These are phyloP conservation scores for Oscheius sp. DNA, from an alignment of 2,888 invertebrate species.

Conservation along the genomic window DNA sequence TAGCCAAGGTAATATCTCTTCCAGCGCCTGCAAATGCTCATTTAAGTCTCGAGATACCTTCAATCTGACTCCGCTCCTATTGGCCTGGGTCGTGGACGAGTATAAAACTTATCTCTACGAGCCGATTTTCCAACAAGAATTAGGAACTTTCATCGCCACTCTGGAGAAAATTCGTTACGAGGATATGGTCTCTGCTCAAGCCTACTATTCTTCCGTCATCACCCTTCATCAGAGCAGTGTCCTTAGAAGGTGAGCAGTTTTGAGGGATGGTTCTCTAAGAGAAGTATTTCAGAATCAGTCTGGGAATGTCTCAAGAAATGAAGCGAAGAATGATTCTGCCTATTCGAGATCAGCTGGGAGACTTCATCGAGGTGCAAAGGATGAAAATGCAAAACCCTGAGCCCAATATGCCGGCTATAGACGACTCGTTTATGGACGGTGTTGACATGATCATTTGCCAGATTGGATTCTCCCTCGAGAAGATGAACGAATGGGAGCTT, in stretches of 20 bases:
- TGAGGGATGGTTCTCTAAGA: neutral
- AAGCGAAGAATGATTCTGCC: slow-evolving; percentile 8
- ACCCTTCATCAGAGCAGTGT: slow-evolving; percentile 2
- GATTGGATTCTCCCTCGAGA: slow-evolving; percentile 5
- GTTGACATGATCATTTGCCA: slow-evolving; percentile 15
- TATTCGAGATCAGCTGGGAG: slow-evolving; percentile 22
- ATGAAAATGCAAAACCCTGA: neutral
- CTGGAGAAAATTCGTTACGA: slow-evolving; percentile 29
- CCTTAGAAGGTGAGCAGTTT: slow-evolving; percentile 14
- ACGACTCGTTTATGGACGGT: neutral
- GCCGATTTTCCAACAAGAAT: slow-evolving; percentile 20
- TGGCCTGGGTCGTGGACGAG: slow-evolving; percentile 36
- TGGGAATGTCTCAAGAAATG: neutral
- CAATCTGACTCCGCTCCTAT: slow-evolving; percentile 6
- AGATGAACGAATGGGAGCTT: neutral
- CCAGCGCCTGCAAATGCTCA: too few relatives aligned
- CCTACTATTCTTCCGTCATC: slow-evolving; percentile 28
- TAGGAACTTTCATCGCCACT: slow-evolving; percentile 3
- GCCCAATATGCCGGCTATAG: neutral
- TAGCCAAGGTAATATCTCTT: neutral
- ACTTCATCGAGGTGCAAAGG: slow-evolving; percentile 25
- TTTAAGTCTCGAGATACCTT: slow-evolving; percentile 13
- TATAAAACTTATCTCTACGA: slow-evolving; percentile 8
- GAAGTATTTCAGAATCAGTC: neutral
- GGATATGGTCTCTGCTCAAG: neutral